These are phyloP conservation scores for Lacanobia wlatinum DNA, from an alignment of 2,888 invertebrate genomes.

Conservation along the genomic window DNA sequence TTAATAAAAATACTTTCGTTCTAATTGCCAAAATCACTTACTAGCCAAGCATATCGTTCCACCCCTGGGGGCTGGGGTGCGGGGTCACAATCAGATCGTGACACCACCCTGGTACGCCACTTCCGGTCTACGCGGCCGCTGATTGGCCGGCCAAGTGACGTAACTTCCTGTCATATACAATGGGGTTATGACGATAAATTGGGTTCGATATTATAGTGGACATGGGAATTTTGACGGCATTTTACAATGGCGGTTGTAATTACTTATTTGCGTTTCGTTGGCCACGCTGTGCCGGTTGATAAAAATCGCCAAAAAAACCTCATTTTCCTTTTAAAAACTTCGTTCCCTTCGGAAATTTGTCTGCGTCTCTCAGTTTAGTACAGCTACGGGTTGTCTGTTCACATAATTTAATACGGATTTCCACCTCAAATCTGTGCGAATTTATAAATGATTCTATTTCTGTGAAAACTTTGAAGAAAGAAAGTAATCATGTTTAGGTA, in stretches of 20 bases:
- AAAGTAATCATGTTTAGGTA: too few relatives aligned
- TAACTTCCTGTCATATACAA: constrained; percentile 62
- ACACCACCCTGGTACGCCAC: constrained; percentile 66
- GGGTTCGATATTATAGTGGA: constrained; percentile 55
- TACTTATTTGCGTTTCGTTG: constrained; percentile 13
- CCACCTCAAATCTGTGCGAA: too few relatives aligned
- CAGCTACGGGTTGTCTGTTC: too few relatives aligned
- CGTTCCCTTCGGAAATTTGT: too few relatives aligned
- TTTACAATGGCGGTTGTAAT: constrained; percentile 18
- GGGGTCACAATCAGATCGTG: constrained; percentile 62
- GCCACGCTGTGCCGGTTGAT: neutral
- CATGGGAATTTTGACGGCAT: constrained; percentile 37
- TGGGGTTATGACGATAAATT: constrained; percentile 61
- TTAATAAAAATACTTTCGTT: constrained; percentile 62
- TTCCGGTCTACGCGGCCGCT: constrained; percentile 61
- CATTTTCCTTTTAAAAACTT: neutral
- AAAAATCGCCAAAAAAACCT: neutral
- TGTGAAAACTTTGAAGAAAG: too few relatives aligned
- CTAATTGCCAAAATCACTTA: constrained; percentile 68
- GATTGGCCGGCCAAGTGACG: constrained; percentile 63
- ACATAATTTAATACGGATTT: too few relatives aligned
- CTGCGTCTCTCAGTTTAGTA: too few relatives aligned
- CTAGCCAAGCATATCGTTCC: constrained; percentile 56
- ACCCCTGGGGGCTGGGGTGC: constrained; percentile 60
- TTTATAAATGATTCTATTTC: too few relatives aligned